Conservation (phyloP, 2,888 invertebrate species). For the Lasioglossum malachurum region DNA sequence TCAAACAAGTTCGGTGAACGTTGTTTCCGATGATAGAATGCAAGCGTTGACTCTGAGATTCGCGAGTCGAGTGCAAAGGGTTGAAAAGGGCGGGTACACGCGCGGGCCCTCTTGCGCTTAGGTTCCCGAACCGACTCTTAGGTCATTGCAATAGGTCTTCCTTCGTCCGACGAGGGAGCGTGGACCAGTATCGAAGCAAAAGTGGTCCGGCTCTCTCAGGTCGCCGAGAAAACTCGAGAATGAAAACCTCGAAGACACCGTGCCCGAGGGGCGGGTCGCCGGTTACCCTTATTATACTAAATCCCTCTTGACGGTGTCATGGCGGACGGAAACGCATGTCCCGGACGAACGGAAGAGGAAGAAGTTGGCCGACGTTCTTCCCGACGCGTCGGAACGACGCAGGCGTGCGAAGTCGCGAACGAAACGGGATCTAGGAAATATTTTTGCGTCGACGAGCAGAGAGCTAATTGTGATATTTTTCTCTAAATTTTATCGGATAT, state of each 20-base stretch:
- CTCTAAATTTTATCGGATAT: slow-evolving; percentile 69
- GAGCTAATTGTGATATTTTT: slow-evolving; percentile 72
- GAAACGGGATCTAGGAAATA: slow-evolving; percentile 29
- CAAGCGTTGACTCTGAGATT: background rate
- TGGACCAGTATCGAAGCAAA: background rate
- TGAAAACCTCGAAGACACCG: background rate
- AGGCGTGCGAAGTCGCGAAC: slow-evolving; percentile 48
- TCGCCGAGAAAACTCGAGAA: background rate
- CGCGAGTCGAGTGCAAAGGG: background rate
- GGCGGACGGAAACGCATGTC: background rate
- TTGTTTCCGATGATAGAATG: background rate
- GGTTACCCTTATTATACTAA: background rate
- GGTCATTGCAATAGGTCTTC: slow-evolving; percentile 70
- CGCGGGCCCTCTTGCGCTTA: slow-evolving; percentile 19
- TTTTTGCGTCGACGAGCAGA: slow-evolving; percentile 59
- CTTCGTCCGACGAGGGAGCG: slow-evolving; percentile 60
- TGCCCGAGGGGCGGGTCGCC: background rate
- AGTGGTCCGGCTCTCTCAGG: background rate
- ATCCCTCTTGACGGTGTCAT: background rate
- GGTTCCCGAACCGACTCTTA: slow-evolving; percentile 69
- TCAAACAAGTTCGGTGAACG: background rate
- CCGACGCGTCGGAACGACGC: slow-evolving; percentile 53
- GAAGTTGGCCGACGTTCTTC: slow-evolving; percentile 51
- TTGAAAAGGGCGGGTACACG: background rate
- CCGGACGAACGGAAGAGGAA: slow-evolving; percentile 9